Evolutionary conservation across 2,888 invertebrate genomes (phyloP), one percentile per base, ranked within the genome.

Genomic region (Muscina levida): DNA sequence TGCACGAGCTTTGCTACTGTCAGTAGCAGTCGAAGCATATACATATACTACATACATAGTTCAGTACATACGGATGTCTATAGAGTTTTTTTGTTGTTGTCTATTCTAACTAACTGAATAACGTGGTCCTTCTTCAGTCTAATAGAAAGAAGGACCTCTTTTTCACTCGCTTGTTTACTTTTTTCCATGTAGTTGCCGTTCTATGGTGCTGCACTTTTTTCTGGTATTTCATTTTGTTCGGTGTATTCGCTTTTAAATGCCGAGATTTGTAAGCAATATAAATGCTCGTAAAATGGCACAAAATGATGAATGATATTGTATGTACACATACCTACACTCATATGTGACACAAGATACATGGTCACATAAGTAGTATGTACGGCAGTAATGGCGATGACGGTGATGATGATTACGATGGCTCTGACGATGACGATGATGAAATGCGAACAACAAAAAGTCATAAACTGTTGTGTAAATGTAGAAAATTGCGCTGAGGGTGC

Each of bases 1-100:
- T 85, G 84, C 83, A 82, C 83, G 82, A 84, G 79, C 82, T 84
- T 84, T 86, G 79, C 77, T 79, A 82, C 72, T 72, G 82, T 79
- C 73, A 79, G 84, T 86, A 86, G 84, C 78, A 86, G 84, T 84
- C 84, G 85, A 80, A 85, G 85, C 8, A n/a, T n/a, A n/a, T n/a
- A n/a, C n/a, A n/a, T n/a, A n/a, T n/a, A n/a, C n/a, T n/a, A n/a
- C n/a, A n/a, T n/a, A n/a, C n/a, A n/a, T n/a, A n/a, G n/a, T 83
- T 83, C 82, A 82, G 75, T 84, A 83, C 42, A 48, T 84, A 79
- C 83, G 83, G 59, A 17, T 42, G 82, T 82, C 83, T 31, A 31
- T 8, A 46, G 37, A 59, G 59, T 59, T n/a, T 59, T 1, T 53
- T 1, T 48, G 2, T 17, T 22, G 53, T 22, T 53, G 51, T 44